Percentiles rank a stretch among this genome's conserved stretches.
Conservation (phyloP, 2,888 invertebrate species). For the Neocrepidodera transversa region DNA sequence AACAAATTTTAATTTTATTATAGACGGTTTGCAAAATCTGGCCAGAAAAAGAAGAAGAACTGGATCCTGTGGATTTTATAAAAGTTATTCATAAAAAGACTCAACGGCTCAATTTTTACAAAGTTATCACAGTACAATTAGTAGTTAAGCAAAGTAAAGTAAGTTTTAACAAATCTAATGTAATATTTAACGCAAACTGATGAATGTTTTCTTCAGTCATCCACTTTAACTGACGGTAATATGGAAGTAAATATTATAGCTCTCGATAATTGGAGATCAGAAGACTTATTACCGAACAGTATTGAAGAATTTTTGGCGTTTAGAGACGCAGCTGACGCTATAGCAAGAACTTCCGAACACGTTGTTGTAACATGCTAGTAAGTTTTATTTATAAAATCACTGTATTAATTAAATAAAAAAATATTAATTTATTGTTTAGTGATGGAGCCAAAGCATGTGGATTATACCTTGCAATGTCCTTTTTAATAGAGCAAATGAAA, state of each 20-base stretch:
- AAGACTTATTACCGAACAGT: slow-evolving; percentile 45
- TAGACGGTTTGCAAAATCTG: slow-evolving; percentile 36
- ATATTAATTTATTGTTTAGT: slow-evolving; percentile 53
- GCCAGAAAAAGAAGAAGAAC: slow-evolving; percentile 24
- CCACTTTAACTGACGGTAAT: not conserved
- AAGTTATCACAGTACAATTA: slow-evolving; percentile 29
- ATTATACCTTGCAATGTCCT: slow-evolving; percentile 59
- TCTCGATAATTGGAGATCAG: slow-evolving; percentile 53
- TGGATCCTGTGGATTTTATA: slow-evolving; percentile 36
- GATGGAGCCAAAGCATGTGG: slow-evolving; percentile 62
- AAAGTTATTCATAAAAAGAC: slow-evolving; percentile 25
- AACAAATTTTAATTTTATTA: too few species aligned
- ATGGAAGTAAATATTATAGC: slow-evolving; percentile 42
- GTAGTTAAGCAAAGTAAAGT: slow-evolving; percentile 14
- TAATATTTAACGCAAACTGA: too few species aligned
- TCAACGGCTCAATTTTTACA: slow-evolving; percentile 25
- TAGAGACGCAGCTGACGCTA: slow-evolving; percentile 54
- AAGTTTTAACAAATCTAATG: too few species aligned
- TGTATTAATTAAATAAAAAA: not conserved
- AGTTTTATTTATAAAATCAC: slow-evolving; percentile 42
- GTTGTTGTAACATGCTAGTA: slow-evolving; percentile 60
- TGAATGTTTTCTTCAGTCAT: not conserved
- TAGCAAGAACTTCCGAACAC: slow-evolving; percentile 52
- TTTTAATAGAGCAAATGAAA: slow-evolving; percentile 62
- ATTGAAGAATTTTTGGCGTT: slow-evolving; percentile 52